Evolutionary conservation across 2,888 invertebrate species (phyloP).

Genomic region (Craniophora ligustri): DNA sequence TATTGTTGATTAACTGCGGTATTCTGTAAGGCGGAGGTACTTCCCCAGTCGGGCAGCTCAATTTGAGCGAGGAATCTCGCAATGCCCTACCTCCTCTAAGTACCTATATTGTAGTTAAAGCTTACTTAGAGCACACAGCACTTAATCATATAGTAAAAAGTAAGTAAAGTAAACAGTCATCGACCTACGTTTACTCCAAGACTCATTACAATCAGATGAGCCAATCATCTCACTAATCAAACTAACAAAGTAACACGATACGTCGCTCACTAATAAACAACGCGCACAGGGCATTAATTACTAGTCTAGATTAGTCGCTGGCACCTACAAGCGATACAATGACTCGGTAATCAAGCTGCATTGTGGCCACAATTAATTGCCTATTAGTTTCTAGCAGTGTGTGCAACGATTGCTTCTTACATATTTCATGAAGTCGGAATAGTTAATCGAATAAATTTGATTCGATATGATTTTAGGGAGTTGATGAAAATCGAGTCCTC

Average conservation of each 20-base stretch:
- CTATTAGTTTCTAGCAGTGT: slow-evolving; percentile 49
- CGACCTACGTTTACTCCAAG: too few species aligned
- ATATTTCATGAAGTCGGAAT: slow-evolving; percentile 4
- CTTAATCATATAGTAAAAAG: too few species aligned
- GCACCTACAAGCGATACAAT: slow-evolving; percentile 51
- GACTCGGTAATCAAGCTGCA: slow-evolving; percentile 59
- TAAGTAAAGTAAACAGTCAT: too few species aligned
- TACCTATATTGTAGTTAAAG: too few species aligned
- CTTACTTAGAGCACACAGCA: too few species aligned
- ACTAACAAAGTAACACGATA: slow-evolving; percentile 15
- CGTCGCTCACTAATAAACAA: slow-evolving; percentile 24
- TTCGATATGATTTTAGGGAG: too few species aligned
- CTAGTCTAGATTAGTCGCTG: slow-evolving; percentile 43
- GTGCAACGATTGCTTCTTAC: slow-evolving; percentile 35
- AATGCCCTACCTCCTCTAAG: too few species aligned
- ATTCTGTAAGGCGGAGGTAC: too few species aligned
- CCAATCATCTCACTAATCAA: slow-evolving; percentile 29
- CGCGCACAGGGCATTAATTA: slow-evolving; percentile 46
- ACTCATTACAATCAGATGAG: not conserved
- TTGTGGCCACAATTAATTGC: slow-evolving; percentile 56
- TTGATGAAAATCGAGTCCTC: too few species aligned
- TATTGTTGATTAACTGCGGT: too few species aligned
- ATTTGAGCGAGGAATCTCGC: too few species aligned
- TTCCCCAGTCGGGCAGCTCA: too few species aligned
- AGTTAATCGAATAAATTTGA: not conserved